Conservation (phyloP, 1,140 invertebrate genomes). For the Hesperophylax magnus region DNA sequence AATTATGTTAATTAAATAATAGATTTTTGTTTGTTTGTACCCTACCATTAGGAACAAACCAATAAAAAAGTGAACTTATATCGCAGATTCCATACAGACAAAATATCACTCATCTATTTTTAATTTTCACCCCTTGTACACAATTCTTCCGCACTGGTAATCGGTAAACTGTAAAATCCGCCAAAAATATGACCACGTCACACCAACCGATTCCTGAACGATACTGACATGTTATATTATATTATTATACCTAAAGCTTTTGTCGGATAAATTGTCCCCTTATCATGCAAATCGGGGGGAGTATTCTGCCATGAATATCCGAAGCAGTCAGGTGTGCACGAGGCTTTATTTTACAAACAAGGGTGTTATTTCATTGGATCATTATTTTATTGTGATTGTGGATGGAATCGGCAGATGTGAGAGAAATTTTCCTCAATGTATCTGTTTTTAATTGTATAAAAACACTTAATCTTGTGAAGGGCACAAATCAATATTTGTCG, state of each 20-base stretch:
- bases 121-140: neutral
- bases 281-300: constrained; percentile 51
- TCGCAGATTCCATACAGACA: no score
- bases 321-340: constrained; percentile 43
- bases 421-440: no score
- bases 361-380: no score
- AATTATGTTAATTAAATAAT: no score
- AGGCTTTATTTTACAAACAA: neutral
- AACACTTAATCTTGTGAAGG: no score
- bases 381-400: no score
- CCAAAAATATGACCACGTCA: constrained; percentile 27
- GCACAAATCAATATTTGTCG: no score
- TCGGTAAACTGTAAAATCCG: constrained; percentile 45
- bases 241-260: constrained; percentile 21
- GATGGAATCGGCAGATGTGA: no score
- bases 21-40: no score
- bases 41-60: no score
- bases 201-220: constrained; percentile 47
- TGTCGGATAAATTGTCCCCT: constrained; percentile 52
- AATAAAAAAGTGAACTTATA: no score
- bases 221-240: constrained; percentile 27
- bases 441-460: no score
- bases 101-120: neutral
- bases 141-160: neutral
- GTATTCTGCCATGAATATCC: constrained; percentile 36